Evolutionary conservation across 2,113 vertebrate genomes (phyloP).

Genomic region (Nestor notabilis): DNA sequence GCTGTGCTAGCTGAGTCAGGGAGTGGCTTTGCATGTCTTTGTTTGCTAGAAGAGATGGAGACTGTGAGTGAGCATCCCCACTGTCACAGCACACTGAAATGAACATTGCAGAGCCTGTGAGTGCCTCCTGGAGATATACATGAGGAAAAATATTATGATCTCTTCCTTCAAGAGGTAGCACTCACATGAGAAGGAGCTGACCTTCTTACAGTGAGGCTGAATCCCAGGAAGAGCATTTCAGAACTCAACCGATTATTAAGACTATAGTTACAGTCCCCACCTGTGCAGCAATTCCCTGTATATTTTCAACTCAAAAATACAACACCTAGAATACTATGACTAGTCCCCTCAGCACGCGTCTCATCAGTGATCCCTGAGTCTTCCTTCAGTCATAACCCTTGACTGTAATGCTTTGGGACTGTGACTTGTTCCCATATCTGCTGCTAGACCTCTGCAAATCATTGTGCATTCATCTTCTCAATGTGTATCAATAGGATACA

Average conservation of each 20-base stretch:
- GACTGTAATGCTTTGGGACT: background rate
- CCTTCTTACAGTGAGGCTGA: background rate
- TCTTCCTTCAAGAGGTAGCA: background rate
- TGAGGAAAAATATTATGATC: background rate
- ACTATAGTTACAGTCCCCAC: background rate
- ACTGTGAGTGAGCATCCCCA: too few species aligned
- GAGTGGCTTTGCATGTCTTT: background rate
- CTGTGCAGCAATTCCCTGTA: background rate
- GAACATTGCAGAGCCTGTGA: fast-evolving
- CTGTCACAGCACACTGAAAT: background rate
- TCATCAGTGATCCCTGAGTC: background rate
- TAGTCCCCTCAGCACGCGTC: fast-evolving
- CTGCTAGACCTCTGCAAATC: background rate
- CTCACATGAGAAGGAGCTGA: background rate
- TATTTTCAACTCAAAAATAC: background rate
- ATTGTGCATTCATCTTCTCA: background rate
- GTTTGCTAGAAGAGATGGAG: background rate
- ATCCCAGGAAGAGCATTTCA: background rate
- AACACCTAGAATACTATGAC: background rate
- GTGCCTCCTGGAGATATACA: background rate
- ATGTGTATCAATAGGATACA: background rate
- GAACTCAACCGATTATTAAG: background rate
- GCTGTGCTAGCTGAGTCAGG: background rate
- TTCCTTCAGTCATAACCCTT: background rate
- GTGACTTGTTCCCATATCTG: background rate